Base-by-base conservation (phyloP, 2,113 vertebrate genomes). In the Setophaga kirtlandii region DNA sequence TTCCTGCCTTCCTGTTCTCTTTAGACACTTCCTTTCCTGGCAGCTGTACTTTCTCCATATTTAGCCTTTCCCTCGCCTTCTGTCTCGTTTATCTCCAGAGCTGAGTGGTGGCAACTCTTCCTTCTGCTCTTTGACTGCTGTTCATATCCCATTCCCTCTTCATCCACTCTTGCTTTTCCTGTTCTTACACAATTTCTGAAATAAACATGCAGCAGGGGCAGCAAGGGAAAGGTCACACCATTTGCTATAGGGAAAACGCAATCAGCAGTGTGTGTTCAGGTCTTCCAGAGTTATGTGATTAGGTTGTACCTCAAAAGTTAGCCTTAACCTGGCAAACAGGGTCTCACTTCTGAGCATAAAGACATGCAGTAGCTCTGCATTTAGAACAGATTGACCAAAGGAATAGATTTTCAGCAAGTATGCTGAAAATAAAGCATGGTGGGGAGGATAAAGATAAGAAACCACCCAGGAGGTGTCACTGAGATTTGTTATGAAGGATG, bases 21-120 rank as follows among this genome's bases (percentile, higher is more conserved):
- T 84, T 7, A 47, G 78, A 37, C 11, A 16, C 63, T 81, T 93
- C 69, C 49, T 83, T 92, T 75, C 75, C 82, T 96, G 82, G 82
- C 76, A 93, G 80, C 85, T 89, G 55, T 86, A 39, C 60, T 56
- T 87, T 90, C 83, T 93, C 83, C 90, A 31, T 67, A 90, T 90
- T 94, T 93, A 90, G 90, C 71, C 24, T 75, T 93, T 85, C 60
- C 25, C 15, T 90, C 0, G 2, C 83, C 56, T 92, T 49, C 90
- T 78, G 37, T 81, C 47, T 55, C 35, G 2, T 58, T 83, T 90
- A 23, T 83, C 71, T 86, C 87, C n/a, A 31, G 79, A 83, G 73
- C 0, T 76, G 88, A 75, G 79, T 56, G 56, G 64, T 80, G 59
- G 63, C 60, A 90, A 80, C 47, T 33, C 71, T 86, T 92, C 80